Percentiles rank a stretch among this genome's conserved stretches.
phyloP scores from a whole-genome alignment of 2,888 invertebrate genomes.

The Aricia artaxerxes region DNA sequence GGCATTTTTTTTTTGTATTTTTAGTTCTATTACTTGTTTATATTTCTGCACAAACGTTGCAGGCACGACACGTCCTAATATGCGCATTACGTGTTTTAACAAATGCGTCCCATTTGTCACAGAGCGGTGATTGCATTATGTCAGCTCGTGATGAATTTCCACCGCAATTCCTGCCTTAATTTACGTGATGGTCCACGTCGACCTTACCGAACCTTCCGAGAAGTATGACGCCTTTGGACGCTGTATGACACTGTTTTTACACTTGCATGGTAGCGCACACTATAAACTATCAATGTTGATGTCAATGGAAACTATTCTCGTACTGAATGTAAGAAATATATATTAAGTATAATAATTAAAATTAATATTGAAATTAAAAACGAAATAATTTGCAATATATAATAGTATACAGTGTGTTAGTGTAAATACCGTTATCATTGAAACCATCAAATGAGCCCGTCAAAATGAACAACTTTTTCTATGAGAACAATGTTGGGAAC shows the following conservation, averaged over 20 bases:
- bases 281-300: background rate
- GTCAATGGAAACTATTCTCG: background rate
- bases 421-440: no score
- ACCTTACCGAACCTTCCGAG: conserved; percentile 58
- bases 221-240: conserved; percentile 53
- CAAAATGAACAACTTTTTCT: no score
- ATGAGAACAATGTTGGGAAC: no score
- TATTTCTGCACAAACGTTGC: background rate
- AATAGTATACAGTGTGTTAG: no score
- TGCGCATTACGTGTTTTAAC: conserved; percentile 32
- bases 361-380: no score
- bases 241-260: background rate
- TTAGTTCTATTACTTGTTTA: background rate
- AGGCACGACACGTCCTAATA: background rate
- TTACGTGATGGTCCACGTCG: background rate
- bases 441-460: no score
- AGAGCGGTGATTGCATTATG: conserved; percentile 24
- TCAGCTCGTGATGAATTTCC: conserved; percentile 57
- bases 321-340: no score
- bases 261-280: background rate
- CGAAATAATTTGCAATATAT: no score
- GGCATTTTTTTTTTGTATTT: no score
- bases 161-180: conserved; percentile 58
- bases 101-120: conserved; percentile 25
- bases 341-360: no score